Conservation (phyloP, 2,113 vertebrate species). For the Sebastes schlegelii region DNA sequence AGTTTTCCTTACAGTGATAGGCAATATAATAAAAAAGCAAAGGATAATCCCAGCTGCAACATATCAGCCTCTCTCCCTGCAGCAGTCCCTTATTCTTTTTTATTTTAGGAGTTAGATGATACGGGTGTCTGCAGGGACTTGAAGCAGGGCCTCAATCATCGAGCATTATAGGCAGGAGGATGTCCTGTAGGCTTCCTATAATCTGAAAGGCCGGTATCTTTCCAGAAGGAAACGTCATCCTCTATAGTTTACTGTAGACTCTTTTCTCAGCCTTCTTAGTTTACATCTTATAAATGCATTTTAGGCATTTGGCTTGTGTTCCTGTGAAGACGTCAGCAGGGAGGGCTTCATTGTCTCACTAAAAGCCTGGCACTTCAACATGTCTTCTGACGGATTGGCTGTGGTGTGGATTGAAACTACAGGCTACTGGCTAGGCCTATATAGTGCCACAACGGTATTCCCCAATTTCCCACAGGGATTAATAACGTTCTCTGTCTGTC, state of each 20-base stretch:
- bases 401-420: conserved; percentile 33
- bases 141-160: conserved; percentile 19
- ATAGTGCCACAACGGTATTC: not conserved
- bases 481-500: conserved; percentile 4
- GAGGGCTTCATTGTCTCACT: conserved; percentile 51
- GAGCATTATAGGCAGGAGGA: conserved; percentile 24
- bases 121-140: conserved; percentile 34
- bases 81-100: conserved; percentile 30
- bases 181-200: conserved; percentile 34
- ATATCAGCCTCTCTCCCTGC: conserved; percentile 28
- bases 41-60: conserved; percentile 50
- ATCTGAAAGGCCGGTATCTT: conserved; percentile 21
- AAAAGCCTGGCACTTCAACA: conserved; percentile 54
- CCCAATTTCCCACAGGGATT: conserved; percentile 8
- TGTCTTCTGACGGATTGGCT: conserved; percentile 51
- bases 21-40: not conserved
- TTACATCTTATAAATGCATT: conserved; percentile 36
- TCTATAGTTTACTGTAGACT: conserved; percentile 35
- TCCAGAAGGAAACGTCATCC: conserved; percentile 42
- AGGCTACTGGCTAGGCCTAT: conserved; percentile 1
- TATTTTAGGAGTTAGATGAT: conserved; percentile 50
- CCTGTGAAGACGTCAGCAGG: conserved; percentile 31
- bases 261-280: conserved; percentile 47
- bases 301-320: conserved; percentile 39
- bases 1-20: conserved; percentile 8